These are phyloP conservation scores for Sinocyclocheilus grahami DNA, from an alignment of 2,113 vertebrate genomes.

Conservation along the genomic window DNA sequence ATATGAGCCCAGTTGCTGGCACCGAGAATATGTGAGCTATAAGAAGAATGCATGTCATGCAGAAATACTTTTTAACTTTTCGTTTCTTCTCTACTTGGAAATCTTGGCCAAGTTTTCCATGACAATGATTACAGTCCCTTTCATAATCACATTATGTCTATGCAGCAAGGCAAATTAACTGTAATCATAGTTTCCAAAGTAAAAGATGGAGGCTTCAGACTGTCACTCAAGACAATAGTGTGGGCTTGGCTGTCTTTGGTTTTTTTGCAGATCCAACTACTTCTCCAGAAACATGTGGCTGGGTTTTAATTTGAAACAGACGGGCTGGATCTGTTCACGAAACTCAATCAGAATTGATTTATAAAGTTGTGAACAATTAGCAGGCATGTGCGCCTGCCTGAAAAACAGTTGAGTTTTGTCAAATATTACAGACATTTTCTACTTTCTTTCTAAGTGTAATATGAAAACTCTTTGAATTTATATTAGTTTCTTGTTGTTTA, in stretches of 20 bases:
- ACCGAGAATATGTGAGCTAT: not conserved
- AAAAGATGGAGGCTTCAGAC: slow-evolving; percentile 47
- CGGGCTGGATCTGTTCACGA: slow-evolving; percentile 59
- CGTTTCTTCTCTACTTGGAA: slow-evolving; percentile 20
- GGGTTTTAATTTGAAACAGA: slow-evolving; percentile 69
- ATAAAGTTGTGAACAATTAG: slow-evolving; percentile 73
- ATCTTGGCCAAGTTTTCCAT: slow-evolving; percentile 18
- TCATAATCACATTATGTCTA: slow-evolving; percentile 53
- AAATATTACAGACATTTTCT: slow-evolving; percentile 15
- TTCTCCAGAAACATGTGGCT: slow-evolving; percentile 55
- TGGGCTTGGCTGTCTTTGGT: slow-evolving; percentile 30
- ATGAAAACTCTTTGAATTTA: not conserved
- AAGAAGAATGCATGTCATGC: slow-evolving; percentile 6
- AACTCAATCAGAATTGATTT: slow-evolving; percentile 62
- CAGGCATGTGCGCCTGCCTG: slow-evolving; percentile 59
- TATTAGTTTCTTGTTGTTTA: not conserved
- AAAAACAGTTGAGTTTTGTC: slow-evolving; percentile 42
- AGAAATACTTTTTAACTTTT: slow-evolving; percentile 8
- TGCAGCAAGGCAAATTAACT: slow-evolving; percentile 56
- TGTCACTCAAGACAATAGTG: slow-evolving; percentile 60
- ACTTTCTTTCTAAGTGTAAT: not conserved
- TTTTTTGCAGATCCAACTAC: slow-evolving; percentile 47
- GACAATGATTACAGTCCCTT: slow-evolving; percentile 57
- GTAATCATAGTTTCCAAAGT: slow-evolving; percentile 64
- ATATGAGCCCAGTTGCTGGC: not conserved